Base-by-base conservation (phyloP, 2,797 vertebrate genomes). In the Menidia menidia region DNA sequence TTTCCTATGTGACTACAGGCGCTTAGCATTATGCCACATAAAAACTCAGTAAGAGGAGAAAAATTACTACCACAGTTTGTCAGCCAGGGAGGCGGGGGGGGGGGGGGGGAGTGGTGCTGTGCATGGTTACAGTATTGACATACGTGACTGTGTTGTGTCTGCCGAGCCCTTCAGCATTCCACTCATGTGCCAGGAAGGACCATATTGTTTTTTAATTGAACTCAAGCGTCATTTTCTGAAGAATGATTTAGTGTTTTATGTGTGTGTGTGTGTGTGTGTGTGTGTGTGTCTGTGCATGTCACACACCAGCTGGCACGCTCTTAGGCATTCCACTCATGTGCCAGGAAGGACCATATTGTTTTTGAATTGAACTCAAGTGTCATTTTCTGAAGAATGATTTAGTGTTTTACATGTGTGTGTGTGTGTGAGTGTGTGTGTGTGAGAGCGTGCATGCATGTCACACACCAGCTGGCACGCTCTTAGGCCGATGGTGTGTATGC, bases 11-110 rank as follows among this genome's bases (percentile, higher is more conserved):
- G 81, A 78, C 88, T 92, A 93, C 93, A 94, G 93, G 94, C 94
- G 92, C 92, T 94, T 92, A 78, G 87, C 88, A 94, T 95, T 94
- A 94, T 48, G 54, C 82, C 87, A 93, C 85, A 75, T 93, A 94
- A 93, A 25, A 93, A 92, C 66, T 84, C 80, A 85, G 80, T 45
- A 52, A 91, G 82, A 91, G 89, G 88, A 53, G 87, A 88, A 92
- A 93, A 92, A 90, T 89, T 85, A 94, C 90, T 83, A 88, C 92
- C 86, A 84, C 91, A 87, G 89, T 92, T 93, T 92, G 89, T 92
- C 83, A 78, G 60, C 35, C 35, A 39, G 35, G 10, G 35, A 10
- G 69, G 82, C 55, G 57, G 72, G 61, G 59, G 64, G 48, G n/a
- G 74, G n/a, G 45, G 43, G 68, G 12, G 16, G 61, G 64, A 68